Conservation (phyloP, 1,140 invertebrate species). For the Anadara kagoshimensis region DNA sequence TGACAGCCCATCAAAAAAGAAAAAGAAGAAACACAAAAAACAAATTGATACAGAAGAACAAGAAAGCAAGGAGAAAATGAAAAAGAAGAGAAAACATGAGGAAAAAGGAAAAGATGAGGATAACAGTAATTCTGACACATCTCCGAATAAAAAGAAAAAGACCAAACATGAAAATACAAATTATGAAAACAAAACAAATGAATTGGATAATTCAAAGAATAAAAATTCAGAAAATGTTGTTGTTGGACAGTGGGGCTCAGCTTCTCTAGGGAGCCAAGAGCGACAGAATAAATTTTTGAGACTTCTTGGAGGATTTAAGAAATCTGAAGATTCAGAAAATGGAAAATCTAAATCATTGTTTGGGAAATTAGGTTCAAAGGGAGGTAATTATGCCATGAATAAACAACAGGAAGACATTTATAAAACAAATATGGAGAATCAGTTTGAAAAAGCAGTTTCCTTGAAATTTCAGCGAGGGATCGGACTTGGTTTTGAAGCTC, state of each 20-base stretch:
- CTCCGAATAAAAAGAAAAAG: not conserved
- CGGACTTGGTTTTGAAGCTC: constrained; percentile 52
- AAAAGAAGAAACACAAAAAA: constrained; percentile 17
- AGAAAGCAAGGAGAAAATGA: constrained; percentile 1
- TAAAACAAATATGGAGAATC: constrained; percentile 45
- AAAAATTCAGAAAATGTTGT: not conserved
- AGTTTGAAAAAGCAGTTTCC: constrained; percentile 55
- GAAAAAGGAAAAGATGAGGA: constrained; percentile 9
- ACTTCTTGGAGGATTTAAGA: constrained; percentile 57
- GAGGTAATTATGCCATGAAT: constrained; percentile 46
- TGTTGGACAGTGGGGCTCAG: constrained; percentile 56
- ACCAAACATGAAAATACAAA: not conserved
- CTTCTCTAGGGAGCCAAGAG: constrained; percentile 44
- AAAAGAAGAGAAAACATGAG: constrained; percentile 24
- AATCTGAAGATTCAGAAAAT: constrained; percentile 1
- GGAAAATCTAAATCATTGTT: not conserved
- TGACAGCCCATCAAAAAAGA: not conserved
- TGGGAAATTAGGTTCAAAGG: not conserved
- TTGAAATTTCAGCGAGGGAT: constrained; percentile 44
- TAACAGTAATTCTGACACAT: constrained; percentile 17
- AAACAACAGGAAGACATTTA: constrained; percentile 33
- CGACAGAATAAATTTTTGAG: constrained; percentile 57
- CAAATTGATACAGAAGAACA: not conserved
- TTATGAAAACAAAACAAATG: not conserved
- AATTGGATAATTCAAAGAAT: no score